phyloP scores from a whole-genome alignment of 2,797 vertebrate species.

The Columba guinea region DNA sequence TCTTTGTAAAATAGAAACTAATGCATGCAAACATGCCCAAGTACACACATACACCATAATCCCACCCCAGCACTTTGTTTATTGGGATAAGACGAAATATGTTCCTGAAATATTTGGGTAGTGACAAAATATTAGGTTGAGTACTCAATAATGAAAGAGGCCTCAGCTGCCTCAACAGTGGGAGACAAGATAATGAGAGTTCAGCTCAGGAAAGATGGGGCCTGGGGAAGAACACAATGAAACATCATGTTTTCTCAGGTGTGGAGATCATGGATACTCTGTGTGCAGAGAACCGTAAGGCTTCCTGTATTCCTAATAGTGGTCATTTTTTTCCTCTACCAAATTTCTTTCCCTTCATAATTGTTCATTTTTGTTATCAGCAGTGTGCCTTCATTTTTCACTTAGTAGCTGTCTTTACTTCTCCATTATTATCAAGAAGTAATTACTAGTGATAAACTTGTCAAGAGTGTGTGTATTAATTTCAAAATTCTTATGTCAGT shows the following conservation, averaged over 20 bases:
- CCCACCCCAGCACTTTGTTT: background rate
- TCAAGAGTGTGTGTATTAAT: background rate
- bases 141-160: background rate
- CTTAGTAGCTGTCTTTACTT: background rate
- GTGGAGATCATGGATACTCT: background rate
- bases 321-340: background rate
- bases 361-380: background rate
- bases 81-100: background rate
- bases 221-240: background rate
- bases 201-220: background rate
- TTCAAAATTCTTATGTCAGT: background rate
- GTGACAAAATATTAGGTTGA: background rate
- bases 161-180: background rate
- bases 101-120: background rate
- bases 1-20: background rate
- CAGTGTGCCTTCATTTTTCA: background rate
- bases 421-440: background rate
- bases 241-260: background rate
- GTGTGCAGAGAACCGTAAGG: background rate
- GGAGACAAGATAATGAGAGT: background rate
- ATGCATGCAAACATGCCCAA: background rate
- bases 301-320: background rate
- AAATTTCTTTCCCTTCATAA: background rate
- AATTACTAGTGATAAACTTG: background rate
- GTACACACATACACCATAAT: background rate